Conservation (phyloP, 2,888 invertebrate genomes). For the Molorchus minor region DNA sequence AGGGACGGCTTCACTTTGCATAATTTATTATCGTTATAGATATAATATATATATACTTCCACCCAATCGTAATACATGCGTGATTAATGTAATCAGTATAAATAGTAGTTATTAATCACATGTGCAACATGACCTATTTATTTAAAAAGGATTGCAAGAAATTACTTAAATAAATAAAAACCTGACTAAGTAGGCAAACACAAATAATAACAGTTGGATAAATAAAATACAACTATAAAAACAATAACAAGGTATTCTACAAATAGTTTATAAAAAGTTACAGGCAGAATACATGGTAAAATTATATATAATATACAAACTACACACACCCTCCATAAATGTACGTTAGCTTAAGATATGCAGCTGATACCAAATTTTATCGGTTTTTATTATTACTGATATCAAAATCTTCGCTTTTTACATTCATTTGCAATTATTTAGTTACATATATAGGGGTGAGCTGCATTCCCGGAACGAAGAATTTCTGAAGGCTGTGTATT, state of each 20-base stretch:
- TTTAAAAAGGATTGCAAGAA: conserved; percentile 57
- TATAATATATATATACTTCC: conserved; percentile 61
- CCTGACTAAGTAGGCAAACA: conserved; percentile 48
- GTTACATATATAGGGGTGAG: too few relatives aligned
- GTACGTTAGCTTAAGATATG: too few relatives aligned
- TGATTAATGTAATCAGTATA: conserved; percentile 68
- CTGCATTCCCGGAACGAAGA: too few relatives aligned
- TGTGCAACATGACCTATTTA: conserved; percentile 65
- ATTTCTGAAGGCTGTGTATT: too few relatives aligned
- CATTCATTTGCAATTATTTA: too few relatives aligned
- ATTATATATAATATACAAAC: too few relatives aligned
- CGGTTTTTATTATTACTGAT: too few relatives aligned
- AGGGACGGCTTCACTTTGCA: neutral
- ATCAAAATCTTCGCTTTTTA: too few relatives aligned
- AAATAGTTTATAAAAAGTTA: conserved; percentile 11
- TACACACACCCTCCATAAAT: too few relatives aligned
- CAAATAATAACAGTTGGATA: conserved; percentile 35
- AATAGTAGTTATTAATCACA: conserved; percentile 63
- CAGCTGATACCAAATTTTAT: too few relatives aligned
- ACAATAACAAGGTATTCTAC: conserved; percentile 22
- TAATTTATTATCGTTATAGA: conserved; percentile 41
- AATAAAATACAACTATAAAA: conserved; percentile 34
- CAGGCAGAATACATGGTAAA: too few relatives aligned
- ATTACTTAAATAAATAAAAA: conserved; percentile 54
- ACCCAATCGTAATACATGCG: conserved; percentile 63